Evolutionary conservation across 2,797 vertebrate species (phyloP).

Genomic region (Danio kyathit): DNA sequence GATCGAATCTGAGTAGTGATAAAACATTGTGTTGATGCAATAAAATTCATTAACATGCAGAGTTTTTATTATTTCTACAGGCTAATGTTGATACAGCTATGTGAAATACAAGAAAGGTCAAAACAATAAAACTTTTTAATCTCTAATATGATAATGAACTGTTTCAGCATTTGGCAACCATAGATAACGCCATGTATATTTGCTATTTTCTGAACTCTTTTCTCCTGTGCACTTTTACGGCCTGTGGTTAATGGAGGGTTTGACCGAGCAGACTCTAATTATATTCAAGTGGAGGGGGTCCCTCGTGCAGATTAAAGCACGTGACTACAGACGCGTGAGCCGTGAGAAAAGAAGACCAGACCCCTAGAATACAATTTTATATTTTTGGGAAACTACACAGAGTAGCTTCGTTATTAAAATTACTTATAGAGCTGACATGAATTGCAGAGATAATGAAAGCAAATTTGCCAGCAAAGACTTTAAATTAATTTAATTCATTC

Average conservation of each 20-base stretch:
- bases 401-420: background rate
- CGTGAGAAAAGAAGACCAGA: slow-evolving; percentile 44
- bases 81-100: background rate
- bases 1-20: background rate
- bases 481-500: background rate
- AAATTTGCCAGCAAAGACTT: background rate
- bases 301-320: slow-evolving; percentile 58
- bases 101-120: background rate
- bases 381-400: background rate
- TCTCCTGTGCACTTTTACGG: slow-evolving; percentile 44
- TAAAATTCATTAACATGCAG: background rate
- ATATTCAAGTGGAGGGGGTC: slow-evolving; percentile 62
- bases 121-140: slow-evolving; percentile 8
- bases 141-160: slow-evolving; percentile 19
- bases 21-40: background rate
- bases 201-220: slow-evolving; percentile 29
- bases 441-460: background rate
- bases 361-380: slow-evolving; percentile 4
- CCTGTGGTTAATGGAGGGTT: slow-evolving; percentile 64
- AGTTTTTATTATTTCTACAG: background rate
- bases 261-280: slow-evolving; percentile 64
- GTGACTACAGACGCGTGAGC: slow-evolving; percentile 54
- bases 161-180: background rate
- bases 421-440: background rate
- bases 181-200: slow-evolving; percentile 15